phyloP scores from a whole-genome alignment of 2,888 invertebrate genomes.

The Mimumesa dahlbomi region DNA sequence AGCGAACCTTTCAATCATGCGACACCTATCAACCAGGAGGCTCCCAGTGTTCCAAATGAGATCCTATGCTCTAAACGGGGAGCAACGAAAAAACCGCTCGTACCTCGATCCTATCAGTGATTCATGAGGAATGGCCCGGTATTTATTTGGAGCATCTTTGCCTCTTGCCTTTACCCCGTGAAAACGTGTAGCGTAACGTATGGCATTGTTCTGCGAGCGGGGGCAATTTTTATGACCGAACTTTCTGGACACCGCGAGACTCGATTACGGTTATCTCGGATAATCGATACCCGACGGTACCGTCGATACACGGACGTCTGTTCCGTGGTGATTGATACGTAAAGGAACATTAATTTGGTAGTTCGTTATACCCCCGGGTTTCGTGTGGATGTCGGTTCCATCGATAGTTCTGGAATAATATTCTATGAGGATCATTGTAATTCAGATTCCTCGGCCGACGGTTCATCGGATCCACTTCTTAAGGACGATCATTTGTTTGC shows the following conservation, averaged over 20 bases:
- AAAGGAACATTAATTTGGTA: no score
- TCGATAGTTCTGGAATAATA: no score
- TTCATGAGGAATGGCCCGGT: constrained; percentile 64
- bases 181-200: constrained; percentile 41
- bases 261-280: constrained; percentile 13
- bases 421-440: no score
- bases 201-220: constrained; percentile 21
- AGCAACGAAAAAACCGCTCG: constrained; percentile 41
- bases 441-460: no score
- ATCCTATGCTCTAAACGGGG: constrained; percentile 19
- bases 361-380: no score
- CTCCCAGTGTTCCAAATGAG: constrained; percentile 67
- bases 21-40: constrained; percentile 69
- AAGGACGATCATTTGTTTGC: constrained; percentile 57
- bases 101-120: constrained; percentile 65
- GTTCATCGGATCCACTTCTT: background rate
- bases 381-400: no score
- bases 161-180: constrained; percentile 38
- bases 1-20: constrained; percentile 74
- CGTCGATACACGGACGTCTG: no score
- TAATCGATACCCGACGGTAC: no score
- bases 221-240: constrained; percentile 3
- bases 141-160: constrained; percentile 59
- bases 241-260: background rate
- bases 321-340: no score